Conservation (phyloP, 2,797 vertebrate genomes). For the Anabas testudineus region DNA sequence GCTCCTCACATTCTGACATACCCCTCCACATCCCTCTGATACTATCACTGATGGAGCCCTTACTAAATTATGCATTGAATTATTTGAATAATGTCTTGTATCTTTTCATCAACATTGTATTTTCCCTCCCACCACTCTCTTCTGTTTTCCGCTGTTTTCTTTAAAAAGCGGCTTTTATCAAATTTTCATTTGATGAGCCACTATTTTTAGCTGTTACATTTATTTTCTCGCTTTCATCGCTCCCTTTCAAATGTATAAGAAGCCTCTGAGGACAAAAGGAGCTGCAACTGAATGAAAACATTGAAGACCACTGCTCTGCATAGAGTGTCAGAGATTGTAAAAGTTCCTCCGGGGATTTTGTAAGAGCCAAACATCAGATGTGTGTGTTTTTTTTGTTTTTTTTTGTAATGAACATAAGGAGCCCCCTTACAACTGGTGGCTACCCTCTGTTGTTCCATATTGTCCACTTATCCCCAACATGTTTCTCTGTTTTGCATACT, state of each 20-base stretch:
- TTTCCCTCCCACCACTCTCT: slow-evolving; percentile 22
- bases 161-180: slow-evolving; percentile 53
- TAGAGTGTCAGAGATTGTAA: slow-evolving; percentile 32
- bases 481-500: slow-evolving; percentile 26
- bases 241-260: slow-evolving; percentile 42
- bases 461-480: slow-evolving; percentile 50
- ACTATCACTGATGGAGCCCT: slow-evolving; percentile 41
- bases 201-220: slow-evolving; percentile 71
- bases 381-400: slow-evolving; percentile 21
- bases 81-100: slow-evolving; percentile 46
- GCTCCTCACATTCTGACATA: slow-evolving; percentile 9
- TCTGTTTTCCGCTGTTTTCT: slow-evolving; percentile 55
- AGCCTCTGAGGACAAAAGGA: slow-evolving; percentile 37
- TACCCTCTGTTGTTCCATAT: slow-evolving; percentile 42
- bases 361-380: slow-evolving; percentile 66
- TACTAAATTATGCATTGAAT: slow-evolving; percentile 65
- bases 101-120: slow-evolving; percentile 49
- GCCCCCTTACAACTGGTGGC: slow-evolving; percentile 20
- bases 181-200: slow-evolving; percentile 58
- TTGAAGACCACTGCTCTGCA: slow-evolving; percentile 18
- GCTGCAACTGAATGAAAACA: slow-evolving; percentile 33
- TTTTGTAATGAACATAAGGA: slow-evolving; percentile 51
- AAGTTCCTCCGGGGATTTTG: slow-evolving; percentile 50
- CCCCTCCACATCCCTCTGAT: slow-evolving; percentile 30
- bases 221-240: slow-evolving; percentile 56